Evolutionary conservation across 1,140 invertebrate genomes (phyloP).

Genomic region (Zophobas atratus): DNA sequence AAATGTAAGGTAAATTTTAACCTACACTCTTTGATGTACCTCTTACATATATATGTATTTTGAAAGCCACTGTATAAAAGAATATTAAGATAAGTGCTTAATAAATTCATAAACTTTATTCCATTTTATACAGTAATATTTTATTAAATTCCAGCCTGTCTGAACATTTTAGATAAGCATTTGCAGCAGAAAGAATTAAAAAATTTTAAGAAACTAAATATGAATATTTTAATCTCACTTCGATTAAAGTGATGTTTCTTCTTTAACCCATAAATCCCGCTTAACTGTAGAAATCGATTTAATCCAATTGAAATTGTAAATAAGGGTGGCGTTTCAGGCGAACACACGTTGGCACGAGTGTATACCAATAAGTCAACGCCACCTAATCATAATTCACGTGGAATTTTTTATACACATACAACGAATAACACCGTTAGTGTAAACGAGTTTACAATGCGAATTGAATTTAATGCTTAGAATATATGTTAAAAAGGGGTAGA

Average conservation of each 20-base stretch:
- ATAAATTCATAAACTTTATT: too few relatives aligned
- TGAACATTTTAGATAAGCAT: too few relatives aligned
- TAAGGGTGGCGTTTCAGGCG: conserved; percentile 43
- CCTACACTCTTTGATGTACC: too few relatives aligned
- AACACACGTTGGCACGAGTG: conserved; percentile 31
- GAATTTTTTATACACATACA: conserved; percentile 50
- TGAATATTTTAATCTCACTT: conserved; percentile 8
- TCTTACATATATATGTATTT: too few relatives aligned
- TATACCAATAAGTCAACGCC: conserved; percentile 41
- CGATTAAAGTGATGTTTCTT: conserved; percentile 43
- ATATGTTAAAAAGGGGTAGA: conserved; percentile 44
- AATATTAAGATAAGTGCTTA: too few relatives aligned
- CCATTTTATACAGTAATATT: too few relatives aligned
- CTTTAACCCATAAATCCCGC: conserved; percentile 47
- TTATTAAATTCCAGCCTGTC: too few relatives aligned
- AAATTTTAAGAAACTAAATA: background rate
- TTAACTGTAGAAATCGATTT: conserved; percentile 42
- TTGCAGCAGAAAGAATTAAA: too few relatives aligned
- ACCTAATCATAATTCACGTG: conserved; percentile 47
- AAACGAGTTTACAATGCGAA: conserved; percentile 51
- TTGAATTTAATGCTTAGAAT: conserved; percentile 48
- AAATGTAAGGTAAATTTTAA: too few relatives aligned
- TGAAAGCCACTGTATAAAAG: too few relatives aligned
- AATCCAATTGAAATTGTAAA: conserved; percentile 43
- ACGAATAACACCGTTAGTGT: conserved; percentile 45